Evolutionary conservation across 2,888 invertebrate genomes (phyloP).

Genomic region (Phrixothrix hirtus): DNA sequence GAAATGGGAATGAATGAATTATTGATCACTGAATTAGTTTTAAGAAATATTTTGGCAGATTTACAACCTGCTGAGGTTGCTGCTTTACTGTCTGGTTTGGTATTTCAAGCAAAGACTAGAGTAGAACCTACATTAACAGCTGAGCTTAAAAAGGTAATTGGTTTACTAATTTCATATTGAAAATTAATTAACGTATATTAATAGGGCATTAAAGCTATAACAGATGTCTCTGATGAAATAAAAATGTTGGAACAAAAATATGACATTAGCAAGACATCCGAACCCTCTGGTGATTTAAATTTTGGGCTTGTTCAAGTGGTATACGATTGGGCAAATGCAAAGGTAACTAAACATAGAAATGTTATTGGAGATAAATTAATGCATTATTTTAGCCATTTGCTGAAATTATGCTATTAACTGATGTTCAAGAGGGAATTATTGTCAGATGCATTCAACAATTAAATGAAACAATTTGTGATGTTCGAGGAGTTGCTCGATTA

Average conservation of each 20-base stretch:
- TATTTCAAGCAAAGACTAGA: slow-evolving; percentile 83
- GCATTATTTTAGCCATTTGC: slow-evolving; percentile 73
- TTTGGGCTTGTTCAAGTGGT: slow-evolving; percentile 94
- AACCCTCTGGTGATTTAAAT: slow-evolving; percentile 70
- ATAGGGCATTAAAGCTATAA: slow-evolving; percentile 73
- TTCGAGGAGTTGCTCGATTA: slow-evolving; percentile 88
- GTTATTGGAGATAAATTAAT: too few relatives aligned
- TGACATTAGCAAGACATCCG: slow-evolving; percentile 58
- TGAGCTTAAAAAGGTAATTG: slow-evolving; percentile 62
- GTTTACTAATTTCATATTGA: too few relatives aligned
- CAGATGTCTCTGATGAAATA: slow-evolving; percentile 70
- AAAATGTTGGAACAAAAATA: slow-evolving; percentile 67
- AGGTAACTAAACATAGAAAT: slow-evolving; percentile 58
- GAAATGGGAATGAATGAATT: slow-evolving; percentile 88
- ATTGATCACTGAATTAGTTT: slow-evolving; percentile 90
- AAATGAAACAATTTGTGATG: slow-evolving; percentile 86
- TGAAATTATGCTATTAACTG: slow-evolving; percentile 89
- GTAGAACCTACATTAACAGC: slow-evolving; percentile 60
- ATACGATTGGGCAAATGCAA: slow-evolving; percentile 93
- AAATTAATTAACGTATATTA: too few relatives aligned
- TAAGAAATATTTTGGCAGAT: slow-evolving; percentile 85
- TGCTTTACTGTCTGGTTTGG: slow-evolving; percentile 87
- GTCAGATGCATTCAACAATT: slow-evolving; percentile 96
- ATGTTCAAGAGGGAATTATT: slow-evolving; percentile 97
- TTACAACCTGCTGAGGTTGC: slow-evolving; percentile 91